A percentile compares a stretch with the other conserved stretches of the same genome.
Conservation (phyloP, 1,140 invertebrate species). For the Pseudomyrmex dendroicus region DNA sequence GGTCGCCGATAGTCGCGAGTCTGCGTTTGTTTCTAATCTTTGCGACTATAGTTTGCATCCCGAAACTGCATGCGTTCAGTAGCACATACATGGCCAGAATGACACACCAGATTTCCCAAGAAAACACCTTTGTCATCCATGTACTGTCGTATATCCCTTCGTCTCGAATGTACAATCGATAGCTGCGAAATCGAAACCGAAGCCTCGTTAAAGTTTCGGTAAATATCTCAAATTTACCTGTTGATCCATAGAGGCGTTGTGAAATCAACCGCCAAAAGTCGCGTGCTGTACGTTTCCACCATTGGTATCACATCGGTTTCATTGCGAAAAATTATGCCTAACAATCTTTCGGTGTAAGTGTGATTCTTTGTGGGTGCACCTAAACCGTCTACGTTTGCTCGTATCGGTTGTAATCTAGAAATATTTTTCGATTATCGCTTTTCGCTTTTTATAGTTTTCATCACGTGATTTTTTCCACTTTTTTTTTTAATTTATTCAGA, state of each 20-base stretch:
- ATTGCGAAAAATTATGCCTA: slow-evolving; percentile 64
- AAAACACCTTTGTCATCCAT: slow-evolving; percentile 26
- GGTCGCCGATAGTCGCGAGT: background rate
- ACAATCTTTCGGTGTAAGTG: slow-evolving; percentile 58
- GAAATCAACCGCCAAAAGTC: background rate
- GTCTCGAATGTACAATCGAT: background rate
- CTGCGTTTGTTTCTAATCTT: background rate
- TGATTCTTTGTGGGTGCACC: slow-evolving; percentile 37
- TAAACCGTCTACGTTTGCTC: background rate
- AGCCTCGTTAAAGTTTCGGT: background rate
- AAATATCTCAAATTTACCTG: slow-evolving; percentile 40
- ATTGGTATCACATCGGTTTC: slow-evolving; percentile 69
- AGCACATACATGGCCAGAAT: background rate
- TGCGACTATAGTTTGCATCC: background rate
- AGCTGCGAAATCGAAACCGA: slow-evolving; percentile 10
- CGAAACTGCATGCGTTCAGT: slow-evolving; percentile 7
- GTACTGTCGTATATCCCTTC: background rate
- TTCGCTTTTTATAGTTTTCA: slow-evolving; percentile 18
- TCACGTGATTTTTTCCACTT: background rate
- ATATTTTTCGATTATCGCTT: background rate
- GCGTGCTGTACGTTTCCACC: background rate
- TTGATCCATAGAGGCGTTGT: slow-evolving; percentile 46
- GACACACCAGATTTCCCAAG: slow-evolving; percentile 25
- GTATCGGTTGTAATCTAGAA: slow-evolving; percentile 65
- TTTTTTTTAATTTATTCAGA: background rate